Percentiles rank a stretch among this genome's conserved stretches.
Evolutionary conservation across 2,113 vertebrate genomes (phyloP).

Genomic region (Ardeotis arabs): DNA sequence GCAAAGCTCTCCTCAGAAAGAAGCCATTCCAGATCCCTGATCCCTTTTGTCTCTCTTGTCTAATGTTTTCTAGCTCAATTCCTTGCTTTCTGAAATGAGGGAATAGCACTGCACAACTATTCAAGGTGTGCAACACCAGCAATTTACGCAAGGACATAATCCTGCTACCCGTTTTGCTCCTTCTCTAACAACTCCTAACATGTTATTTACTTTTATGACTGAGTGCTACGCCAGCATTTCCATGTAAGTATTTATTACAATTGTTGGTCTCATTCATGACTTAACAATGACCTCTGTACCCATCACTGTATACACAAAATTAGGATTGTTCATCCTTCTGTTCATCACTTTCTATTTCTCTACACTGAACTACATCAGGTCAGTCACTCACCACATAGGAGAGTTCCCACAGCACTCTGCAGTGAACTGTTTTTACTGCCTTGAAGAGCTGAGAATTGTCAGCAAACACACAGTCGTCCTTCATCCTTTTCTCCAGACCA

Average conservation of each 20-base stretch:
- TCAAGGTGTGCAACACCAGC: not conserved
- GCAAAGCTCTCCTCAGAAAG: not conserved
- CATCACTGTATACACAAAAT: not conserved
- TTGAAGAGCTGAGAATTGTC: not conserved
- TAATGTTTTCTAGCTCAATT: not conserved
- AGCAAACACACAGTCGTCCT: not conserved
- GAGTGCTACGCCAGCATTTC: not conserved
- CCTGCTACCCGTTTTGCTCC: not conserved
- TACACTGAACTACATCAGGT: not conserved
- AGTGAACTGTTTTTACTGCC: not conserved
- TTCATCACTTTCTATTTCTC: not conserved
- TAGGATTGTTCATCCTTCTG: not conserved
- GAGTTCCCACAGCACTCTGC: not conserved
- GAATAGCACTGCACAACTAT: not conserved
- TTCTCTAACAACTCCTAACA: not conserved
- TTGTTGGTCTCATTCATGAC: not conserved
- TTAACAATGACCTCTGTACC: not conserved
- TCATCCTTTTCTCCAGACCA: not conserved
- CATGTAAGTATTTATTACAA: not conserved
- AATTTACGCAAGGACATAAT: not conserved
- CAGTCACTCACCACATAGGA: not conserved
- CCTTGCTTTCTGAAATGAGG: not conserved
- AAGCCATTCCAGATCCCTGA: not conserved
- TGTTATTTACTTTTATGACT: not conserved
- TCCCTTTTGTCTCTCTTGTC: not conserved